These are phyloP conservation scores for Xanthorhoe spadicearia DNA, from an alignment of 2,888 invertebrate species.

Conservation along the genomic window DNA sequence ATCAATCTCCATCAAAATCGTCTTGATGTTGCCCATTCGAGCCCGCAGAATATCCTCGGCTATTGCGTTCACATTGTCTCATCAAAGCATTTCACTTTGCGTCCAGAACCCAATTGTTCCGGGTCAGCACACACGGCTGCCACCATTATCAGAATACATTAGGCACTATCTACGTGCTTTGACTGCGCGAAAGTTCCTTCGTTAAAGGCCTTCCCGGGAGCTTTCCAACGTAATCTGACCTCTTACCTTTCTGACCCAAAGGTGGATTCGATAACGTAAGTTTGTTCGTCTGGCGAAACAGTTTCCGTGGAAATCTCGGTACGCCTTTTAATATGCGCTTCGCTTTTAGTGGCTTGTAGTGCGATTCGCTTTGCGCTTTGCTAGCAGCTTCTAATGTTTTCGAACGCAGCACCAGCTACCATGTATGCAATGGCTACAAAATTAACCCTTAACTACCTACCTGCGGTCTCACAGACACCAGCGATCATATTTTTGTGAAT, in stretches of 20 bases:
- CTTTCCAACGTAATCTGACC: slow-evolving; percentile 53
- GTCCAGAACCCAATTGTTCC: slow-evolving; percentile 24
- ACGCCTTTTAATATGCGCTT: slow-evolving; percentile 12
- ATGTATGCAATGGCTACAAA: too few relatives aligned
- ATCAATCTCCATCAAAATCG: neutral
- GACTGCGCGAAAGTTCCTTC: slow-evolving; percentile 62
- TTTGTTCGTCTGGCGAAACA: slow-evolving; percentile 28
- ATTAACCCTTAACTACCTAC: too few relatives aligned
- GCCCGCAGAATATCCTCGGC: slow-evolving; percentile 6
- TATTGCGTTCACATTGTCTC: slow-evolving; percentile 3
- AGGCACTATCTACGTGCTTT: slow-evolving; percentile 66
- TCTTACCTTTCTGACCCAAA: slow-evolving; percentile 50
- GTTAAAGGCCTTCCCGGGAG: slow-evolving; percentile 59
- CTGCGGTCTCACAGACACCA: too few relatives aligned
- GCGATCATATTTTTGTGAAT: too few relatives aligned
- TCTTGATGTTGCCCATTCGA: neutral
- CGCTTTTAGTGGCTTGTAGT: too few relatives aligned
- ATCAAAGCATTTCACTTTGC: slow-evolving; percentile 25
- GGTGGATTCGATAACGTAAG: slow-evolving; percentile 41
- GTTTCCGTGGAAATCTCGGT: slow-evolving; percentile 24
- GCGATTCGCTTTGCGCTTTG: too few relatives aligned
- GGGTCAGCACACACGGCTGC: slow-evolving; percentile 55
- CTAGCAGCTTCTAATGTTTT: too few relatives aligned
- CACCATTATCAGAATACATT: slow-evolving; percentile 70
- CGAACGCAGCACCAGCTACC: too few relatives aligned